phyloP scores from a whole-genome alignment of 2,888 invertebrate genomes.

The Ctenicera cuprea region DNA sequence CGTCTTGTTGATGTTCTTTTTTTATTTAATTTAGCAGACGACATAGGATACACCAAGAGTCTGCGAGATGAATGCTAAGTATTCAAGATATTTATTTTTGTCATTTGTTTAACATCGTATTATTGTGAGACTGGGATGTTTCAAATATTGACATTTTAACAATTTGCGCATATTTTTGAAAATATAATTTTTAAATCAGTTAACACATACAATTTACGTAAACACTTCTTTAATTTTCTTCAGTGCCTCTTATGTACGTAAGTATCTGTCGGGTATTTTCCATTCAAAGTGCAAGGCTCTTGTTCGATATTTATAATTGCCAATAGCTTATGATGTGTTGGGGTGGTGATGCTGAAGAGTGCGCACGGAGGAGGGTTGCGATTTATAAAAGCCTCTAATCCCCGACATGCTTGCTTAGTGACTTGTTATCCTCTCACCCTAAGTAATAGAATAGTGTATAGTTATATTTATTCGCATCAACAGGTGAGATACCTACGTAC shows the following conservation, averaged over 20 bases:
- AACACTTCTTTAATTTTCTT: too few relatives aligned
- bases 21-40: too few relatives aligned
- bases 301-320: conserved; percentile 59
- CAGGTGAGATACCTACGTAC: conserved; percentile 38
- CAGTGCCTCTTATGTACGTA: not conserved
- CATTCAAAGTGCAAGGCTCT: conserved; percentile 50
- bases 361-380: conserved; percentile 49
- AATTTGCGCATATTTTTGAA: too few relatives aligned
- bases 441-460: conserved; percentile 39
- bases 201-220: too few relatives aligned
- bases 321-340: conserved; percentile 32
- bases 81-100: too few relatives aligned
- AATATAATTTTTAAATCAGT: too few relatives aligned
- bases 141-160: too few relatives aligned
- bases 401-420: conserved; percentile 56
- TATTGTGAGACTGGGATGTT: too few relatives aligned
- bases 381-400: conserved; percentile 56
- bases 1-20: too few relatives aligned
- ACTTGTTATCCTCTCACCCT: conserved; percentile 46
- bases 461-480: conserved; percentile 29
- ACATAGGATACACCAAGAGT: too few relatives aligned
- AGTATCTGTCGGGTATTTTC: conserved; percentile 20
- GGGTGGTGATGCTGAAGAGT: conserved; percentile 47
- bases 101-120: too few relatives aligned
- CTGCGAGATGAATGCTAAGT: too few relatives aligned